Base-by-base conservation (phyloP, 2,797 vertebrate genomes). In the Schizothorax lantsangensis region DNA sequence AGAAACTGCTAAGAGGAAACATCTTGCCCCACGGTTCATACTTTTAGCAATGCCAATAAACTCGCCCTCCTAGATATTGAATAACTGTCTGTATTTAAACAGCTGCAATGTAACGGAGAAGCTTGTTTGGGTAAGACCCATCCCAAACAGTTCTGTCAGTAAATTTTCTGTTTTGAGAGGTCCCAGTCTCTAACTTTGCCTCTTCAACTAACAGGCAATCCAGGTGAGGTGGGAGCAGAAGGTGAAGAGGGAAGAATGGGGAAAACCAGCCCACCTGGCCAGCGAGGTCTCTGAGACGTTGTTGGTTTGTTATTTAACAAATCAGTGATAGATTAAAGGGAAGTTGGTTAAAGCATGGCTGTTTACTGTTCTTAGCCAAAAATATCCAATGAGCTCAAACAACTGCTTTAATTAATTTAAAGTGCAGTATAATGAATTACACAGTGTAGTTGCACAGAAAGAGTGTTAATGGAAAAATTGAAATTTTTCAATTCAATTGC, bases 181-280 rank as follows among this genome's bases (percentile, higher is more conserved):
- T 54, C 72, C 73, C 64, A 78, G 43, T 74, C 33, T 69, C 84
- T 80, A 57, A 38, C 21, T 59, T 36, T 79, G 30, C 72, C 30
- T 77, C 71, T 89, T 84, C 87, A 89, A 91, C 91, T 92, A 87
- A 75, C 93, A 99, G 98, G 98, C 69, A 97, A 99, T 87, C 94
- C 92, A 88, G 98, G 98, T 72, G 94, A 95, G 84, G 95, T 93
- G 82, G 98, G 98, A 91, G 96, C 96, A 8, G 92, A 93, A 68
- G 98, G 98, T 88, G 97, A 97, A 87, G 90, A 93, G 54, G 98
- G 98, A n/a, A 97, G 93, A 91, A 92, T 95, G 87, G 98, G 98
- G 71, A 99, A 99, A 92, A 92, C 95, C 84, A 98, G 98, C 88
- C 97, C 96, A 54, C 92, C 93, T 86, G 98, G 98, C 93, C 89